These are phyloP conservation scores for Semicossyphus pulcher DNA, from an alignment of 2,113 vertebrate genomes.

Conservation along the genomic window DNA sequence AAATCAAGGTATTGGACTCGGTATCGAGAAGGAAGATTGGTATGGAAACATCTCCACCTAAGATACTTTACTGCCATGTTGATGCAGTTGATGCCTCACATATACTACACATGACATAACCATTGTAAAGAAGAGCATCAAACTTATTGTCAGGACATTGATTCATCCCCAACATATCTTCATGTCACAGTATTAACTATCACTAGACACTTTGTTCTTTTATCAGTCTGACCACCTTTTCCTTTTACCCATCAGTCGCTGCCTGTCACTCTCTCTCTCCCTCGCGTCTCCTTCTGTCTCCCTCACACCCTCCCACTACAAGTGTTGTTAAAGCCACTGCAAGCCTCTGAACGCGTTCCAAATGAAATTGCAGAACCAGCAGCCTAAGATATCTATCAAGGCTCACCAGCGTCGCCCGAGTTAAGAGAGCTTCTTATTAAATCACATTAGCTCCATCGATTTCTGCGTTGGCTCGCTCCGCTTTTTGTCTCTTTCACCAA, in stretches of 20 bases:
- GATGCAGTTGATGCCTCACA: too few relatives aligned
- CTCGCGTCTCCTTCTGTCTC: background rate
- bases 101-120: too few relatives aligned
- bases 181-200: background rate
- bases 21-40: too few relatives aligned
- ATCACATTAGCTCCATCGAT: slow-evolving; percentile 82
- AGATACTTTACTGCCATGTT: too few relatives aligned
- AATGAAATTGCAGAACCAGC: slow-evolving; percentile 78
- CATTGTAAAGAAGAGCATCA: too few relatives aligned
- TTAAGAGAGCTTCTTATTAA: slow-evolving; percentile 81
- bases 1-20: too few relatives aligned
- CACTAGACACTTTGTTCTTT: background rate
- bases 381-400: slow-evolving; percentile 78
- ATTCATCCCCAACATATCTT: background rate
- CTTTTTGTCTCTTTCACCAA: slow-evolving; percentile 77
- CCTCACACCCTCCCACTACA: slow-evolving; percentile 17
- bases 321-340: slow-evolving; percentile 53
- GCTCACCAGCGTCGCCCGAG: slow-evolving; percentile 60
- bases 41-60: too few relatives aligned
- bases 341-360: slow-evolving; percentile 76
- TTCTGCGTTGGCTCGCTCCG: slow-evolving; percentile 66
- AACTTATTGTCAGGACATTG: too few relatives aligned
- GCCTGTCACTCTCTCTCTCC: slow-evolving; percentile 9
- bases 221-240: background rate
- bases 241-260: slow-evolving; percentile 10